Percentiles rank a stretch among this genome's conserved stretches.
These are phyloP conservation scores for Mormyrus lacerda DNA, from an alignment of 2,113 vertebrate species.

Conservation along the genomic window DNA sequence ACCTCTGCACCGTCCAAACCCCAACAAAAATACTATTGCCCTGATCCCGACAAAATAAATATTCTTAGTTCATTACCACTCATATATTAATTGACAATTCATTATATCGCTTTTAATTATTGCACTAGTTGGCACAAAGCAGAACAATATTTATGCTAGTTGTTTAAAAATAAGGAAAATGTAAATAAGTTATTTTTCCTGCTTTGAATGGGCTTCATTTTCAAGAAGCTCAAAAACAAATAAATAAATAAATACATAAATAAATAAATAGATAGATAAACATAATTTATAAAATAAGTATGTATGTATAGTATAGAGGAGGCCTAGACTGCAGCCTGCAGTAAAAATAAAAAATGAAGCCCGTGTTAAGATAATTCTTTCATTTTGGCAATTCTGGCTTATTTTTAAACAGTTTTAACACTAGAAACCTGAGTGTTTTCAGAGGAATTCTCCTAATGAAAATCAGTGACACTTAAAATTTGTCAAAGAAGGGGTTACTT, in stretches of 20 bases:
- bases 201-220: background rate
- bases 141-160: background rate
- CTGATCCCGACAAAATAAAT: background rate
- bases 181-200: background rate
- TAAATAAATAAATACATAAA: background rate
- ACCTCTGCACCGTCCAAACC: background rate
- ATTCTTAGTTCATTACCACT: background rate
- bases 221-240: background rate
- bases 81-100: background rate
- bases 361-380: background rate
- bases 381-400: conserved; percentile 4
- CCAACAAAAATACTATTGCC: background rate
- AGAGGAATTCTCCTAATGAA: background rate
- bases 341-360: background rate
- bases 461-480: background rate
- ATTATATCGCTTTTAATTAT: background rate
- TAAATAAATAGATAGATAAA: background rate
- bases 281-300: background rate
- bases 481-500: conserved; percentile 40
- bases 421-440: conserved; percentile 6
- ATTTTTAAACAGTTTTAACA: conserved; percentile 3
- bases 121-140: background rate
- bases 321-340: background rate
- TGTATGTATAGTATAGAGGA: background rate
- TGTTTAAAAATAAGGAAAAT: background rate